Conservation (phyloP, 2,113 vertebrate species). For the Oryzias melastigma region DNA sequence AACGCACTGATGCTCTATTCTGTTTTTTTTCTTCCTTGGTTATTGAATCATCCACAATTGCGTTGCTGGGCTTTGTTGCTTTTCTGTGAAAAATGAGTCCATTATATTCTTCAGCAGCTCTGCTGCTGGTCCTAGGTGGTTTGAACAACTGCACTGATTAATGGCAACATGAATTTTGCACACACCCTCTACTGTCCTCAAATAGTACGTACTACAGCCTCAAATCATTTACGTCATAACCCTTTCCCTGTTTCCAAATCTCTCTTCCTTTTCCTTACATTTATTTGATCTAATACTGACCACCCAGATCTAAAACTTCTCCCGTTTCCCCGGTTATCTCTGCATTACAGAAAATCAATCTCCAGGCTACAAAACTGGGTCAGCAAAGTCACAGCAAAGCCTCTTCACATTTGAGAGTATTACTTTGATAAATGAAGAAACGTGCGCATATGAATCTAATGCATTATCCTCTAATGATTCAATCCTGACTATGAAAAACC, state of each 20-base stretch:
- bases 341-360: slow-evolving; percentile 48
- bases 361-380: slow-evolving; percentile 54
- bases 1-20: slow-evolving; percentile 38
- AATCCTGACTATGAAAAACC: slow-evolving; percentile 12
- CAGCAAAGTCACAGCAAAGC: slow-evolving; percentile 46
- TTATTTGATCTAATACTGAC: slow-evolving; percentile 35
- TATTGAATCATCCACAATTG: slow-evolving; percentile 49
- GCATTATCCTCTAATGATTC: slow-evolving; percentile 24
- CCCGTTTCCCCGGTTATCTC: slow-evolving; percentile 51
- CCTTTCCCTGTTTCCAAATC: slow-evolving; percentile 6
- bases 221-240: slow-evolving; percentile 47
- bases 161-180: slow-evolving; percentile 65
- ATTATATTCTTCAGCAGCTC: slow-evolving; percentile 54
- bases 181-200: slow-evolving; percentile 68
- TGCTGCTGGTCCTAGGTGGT: slow-evolving; percentile 57
- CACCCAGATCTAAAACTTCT: slow-evolving; percentile 40
- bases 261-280: slow-evolving; percentile 18
- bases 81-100: slow-evolving; percentile 58
- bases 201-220: slow-evolving; percentile 58
- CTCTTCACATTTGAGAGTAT: slow-evolving; percentile 25
- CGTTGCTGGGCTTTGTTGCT: slow-evolving; percentile 42
- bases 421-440: slow-evolving; percentile 56
- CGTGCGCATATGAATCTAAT: slow-evolving; percentile 40
- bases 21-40: slow-evolving; percentile 12
- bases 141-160: slow-evolving; percentile 63